These are phyloP conservation scores for Chironomus riparius DNA, from an alignment of 2,888 invertebrate genomes.

Conservation along the genomic window DNA sequence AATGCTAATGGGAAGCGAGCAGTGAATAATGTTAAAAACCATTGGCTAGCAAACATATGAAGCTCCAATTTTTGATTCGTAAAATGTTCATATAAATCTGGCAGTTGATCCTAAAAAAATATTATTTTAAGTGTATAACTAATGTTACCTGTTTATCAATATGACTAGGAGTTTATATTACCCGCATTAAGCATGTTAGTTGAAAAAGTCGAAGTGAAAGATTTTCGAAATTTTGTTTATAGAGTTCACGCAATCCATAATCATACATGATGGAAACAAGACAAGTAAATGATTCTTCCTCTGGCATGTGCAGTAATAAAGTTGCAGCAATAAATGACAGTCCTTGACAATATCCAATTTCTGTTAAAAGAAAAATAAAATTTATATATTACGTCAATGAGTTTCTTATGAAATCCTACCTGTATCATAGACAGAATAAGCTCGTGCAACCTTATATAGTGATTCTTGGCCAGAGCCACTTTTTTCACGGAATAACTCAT, in stretches of 20 bases:
- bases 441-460: conserved; percentile 89
- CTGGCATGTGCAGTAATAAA: conserved; percentile 94
- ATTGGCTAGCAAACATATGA: conserved; percentile 32
- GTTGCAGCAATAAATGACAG: conserved; percentile 96
- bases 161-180: conserved; percentile 35
- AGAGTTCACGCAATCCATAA: conserved; percentile 87
- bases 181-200: conserved; percentile 84
- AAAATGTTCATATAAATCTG: conserved; percentile 75
- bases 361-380: conserved; percentile 41
- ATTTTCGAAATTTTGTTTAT: conserved; percentile 94
- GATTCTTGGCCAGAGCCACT: conserved; percentile 95
- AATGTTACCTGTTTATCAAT: neutral
- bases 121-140: conserved; percentile 13
- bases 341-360: conserved; percentile 98
- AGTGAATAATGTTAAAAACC: conserved; percentile 95
- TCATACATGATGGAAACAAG: conserved; percentile 95
- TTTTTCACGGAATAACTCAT: conserved; percentile 93
- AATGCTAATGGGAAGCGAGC: conserved; percentile 95
- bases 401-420: too few species aligned
- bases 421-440: conserved; percentile 90
- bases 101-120: conserved; percentile 63
- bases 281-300: conserved; percentile 97
- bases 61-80: conserved; percentile 29
- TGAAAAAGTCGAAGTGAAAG: conserved; percentile 92
- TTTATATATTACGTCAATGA: too few species aligned